phyloP scores from a whole-genome alignment of 1,140 invertebrate genomes.

The Drosophila pallidifrons region DNA sequence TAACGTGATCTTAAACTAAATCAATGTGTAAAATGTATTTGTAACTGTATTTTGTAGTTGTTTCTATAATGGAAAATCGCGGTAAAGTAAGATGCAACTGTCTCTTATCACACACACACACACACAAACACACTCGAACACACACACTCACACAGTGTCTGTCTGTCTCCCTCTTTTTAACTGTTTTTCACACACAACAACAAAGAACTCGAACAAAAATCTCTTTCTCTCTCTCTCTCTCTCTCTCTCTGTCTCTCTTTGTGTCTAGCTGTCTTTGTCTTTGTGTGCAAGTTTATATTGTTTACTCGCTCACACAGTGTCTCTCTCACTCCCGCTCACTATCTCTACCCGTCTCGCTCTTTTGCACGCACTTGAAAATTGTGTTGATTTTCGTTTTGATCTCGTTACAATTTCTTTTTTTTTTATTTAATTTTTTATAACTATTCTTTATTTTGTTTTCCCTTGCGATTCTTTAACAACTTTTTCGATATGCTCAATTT shows the following conservation, averaged over 20 bases:
- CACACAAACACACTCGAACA: constrained; percentile 22
- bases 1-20: constrained; percentile 81
- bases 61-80: constrained; percentile 37
- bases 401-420: constrained; percentile 16
- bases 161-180: constrained; percentile 25
- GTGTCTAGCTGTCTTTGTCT: constrained; percentile 39
- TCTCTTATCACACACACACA: constrained; percentile 39
- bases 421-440: too few species aligned
- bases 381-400: constrained; percentile 13
- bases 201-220: neutral
- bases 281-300: constrained; percentile 37
- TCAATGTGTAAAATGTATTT: constrained; percentile 75
- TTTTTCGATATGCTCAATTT: neutral
- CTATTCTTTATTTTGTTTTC: too few species aligned
- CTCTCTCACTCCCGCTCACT: constrained; percentile 1
- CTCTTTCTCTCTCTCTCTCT: constrained; percentile 35
- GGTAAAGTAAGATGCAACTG: constrained; percentile 25
- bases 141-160: constrained; percentile 22
- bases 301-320: constrained; percentile 10
- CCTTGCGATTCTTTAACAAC: neutral
- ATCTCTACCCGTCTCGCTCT: constrained; percentile 12
- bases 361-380: constrained; percentile 4
- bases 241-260: constrained; percentile 45
- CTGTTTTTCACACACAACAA: neutral
- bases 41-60: constrained; percentile 73